These are phyloP conservation scores for Eupleurogrammus muticus DNA, from an alignment of 2,797 vertebrate genomes.

Conservation along the genomic window DNA sequence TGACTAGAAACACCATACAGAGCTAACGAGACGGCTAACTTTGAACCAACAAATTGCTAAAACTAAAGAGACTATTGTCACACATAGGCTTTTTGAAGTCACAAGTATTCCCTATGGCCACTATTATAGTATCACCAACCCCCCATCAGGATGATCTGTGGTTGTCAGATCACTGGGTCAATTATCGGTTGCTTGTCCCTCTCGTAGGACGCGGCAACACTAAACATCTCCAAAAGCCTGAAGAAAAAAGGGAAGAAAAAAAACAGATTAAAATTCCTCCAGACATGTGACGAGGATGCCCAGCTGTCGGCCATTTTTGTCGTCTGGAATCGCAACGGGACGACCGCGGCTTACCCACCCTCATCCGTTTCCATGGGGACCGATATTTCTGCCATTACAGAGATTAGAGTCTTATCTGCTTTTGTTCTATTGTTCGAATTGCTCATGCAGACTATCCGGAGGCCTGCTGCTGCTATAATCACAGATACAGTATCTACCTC, in stretches of 20 bases:
- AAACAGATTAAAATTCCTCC: constrained; percentile 9
- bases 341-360: constrained; percentile 69
- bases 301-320: constrained; percentile 35
- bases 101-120: too few species aligned
- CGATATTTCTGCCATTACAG: constrained; percentile 73
- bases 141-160: too few species aligned
- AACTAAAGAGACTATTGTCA: too few species aligned
- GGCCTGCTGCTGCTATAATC: constrained; percentile 46
- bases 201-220: not conserved
- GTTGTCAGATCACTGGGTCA: too few species aligned
- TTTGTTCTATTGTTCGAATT: constrained; percentile 71
- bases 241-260: not conserved
- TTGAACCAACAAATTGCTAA: too few species aligned
- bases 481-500: constrained; percentile 39
- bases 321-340: constrained; percentile 51
- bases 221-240: constrained; percentile 11
- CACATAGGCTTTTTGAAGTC: too few species aligned
- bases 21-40: too few species aligned
- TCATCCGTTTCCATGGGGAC: constrained; percentile 76
- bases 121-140: too few species aligned
- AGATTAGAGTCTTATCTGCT: constrained; percentile 80
- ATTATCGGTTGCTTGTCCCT: too few species aligned
- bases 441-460: constrained; percentile 56
- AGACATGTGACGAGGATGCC: constrained; percentile 5
- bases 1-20: too few species aligned